Evolutionary conservation across 1,140 invertebrate species (phyloP).

Genomic region (Nomia melanderi): DNA sequence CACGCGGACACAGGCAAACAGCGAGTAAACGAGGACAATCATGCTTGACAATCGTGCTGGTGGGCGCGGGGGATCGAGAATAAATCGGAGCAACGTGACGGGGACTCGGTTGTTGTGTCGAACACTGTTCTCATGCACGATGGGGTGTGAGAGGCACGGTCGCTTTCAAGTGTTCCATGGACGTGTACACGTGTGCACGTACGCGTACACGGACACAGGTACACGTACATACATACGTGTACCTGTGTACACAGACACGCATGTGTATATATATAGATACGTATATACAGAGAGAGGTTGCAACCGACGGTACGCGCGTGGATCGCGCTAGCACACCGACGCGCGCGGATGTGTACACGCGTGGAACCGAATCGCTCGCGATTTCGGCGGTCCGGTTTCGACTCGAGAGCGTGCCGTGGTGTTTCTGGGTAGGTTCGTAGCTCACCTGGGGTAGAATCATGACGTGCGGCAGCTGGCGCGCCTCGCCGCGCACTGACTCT

Average conservation of each 20-base stretch:
- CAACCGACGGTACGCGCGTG: too few species aligned
- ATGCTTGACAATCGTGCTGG: conserved; percentile 44
- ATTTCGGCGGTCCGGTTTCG: conserved; percentile 45
- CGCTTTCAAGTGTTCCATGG: conserved; percentile 21
- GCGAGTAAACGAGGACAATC: neutral
- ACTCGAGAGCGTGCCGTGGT: conserved; percentile 47
- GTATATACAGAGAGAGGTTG: conserved; percentile 23
- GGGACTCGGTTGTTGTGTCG: neutral
- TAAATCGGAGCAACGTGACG: conserved; percentile 24
- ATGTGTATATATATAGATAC: conserved; percentile 18
- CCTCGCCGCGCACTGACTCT: conserved; percentile 78
- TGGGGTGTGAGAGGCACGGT: neutral
- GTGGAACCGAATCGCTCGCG: conserved; percentile 26
- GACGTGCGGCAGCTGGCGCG: conserved; percentile 79
- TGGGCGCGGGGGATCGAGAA: conserved; percentile 22
- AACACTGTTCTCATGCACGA: conserved; percentile 30
- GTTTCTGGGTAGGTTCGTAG: conserved; percentile 65
- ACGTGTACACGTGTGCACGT: neutral
- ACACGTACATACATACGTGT: too few species aligned
- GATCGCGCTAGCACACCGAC: too few species aligned
- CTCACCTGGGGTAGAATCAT: conserved; percentile 78
- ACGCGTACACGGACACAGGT: neutral
- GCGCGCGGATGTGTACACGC: too few species aligned
- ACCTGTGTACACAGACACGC: neutral
- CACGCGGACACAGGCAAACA: conserved; percentile 11